These are phyloP conservation scores for Onchidella celtica DNA, from an alignment of 2,888 invertebrate species.

Conservation along the genomic window DNA sequence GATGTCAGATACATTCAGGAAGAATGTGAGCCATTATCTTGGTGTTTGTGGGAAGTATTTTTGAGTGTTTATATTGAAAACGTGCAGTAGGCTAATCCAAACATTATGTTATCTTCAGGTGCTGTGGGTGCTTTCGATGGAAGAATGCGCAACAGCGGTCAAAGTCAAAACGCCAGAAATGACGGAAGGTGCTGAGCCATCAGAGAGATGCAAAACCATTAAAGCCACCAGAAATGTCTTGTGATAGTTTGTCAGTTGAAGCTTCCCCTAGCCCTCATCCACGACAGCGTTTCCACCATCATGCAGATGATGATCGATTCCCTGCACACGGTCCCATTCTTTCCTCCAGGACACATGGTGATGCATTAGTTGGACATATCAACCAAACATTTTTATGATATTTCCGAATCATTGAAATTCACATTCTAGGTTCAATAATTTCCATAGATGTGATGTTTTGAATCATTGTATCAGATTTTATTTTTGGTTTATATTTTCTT, in stretches of 20 bases:
- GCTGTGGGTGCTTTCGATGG: slow-evolving; percentile 73
- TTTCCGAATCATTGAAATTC: too few relatives aligned
- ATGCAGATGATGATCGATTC: slow-evolving; percentile 12
- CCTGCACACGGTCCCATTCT: slow-evolving; percentile 29
- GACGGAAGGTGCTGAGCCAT: slow-evolving; percentile 70
- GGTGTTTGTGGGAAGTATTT: too few relatives aligned
- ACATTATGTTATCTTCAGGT: too few relatives aligned
- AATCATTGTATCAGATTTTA: too few relatives aligned
- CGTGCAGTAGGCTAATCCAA: too few relatives aligned
- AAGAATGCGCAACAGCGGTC: slow-evolving; percentile 58
- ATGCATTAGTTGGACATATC: slow-evolving; percentile 49
- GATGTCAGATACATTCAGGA: too few relatives aligned
- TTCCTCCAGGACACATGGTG: neutral
- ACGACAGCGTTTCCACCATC: slow-evolving; percentile 22
- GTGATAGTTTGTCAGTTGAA: slow-evolving; percentile 41
- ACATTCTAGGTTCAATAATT: too few relatives aligned
- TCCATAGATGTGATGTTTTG: too few relatives aligned
- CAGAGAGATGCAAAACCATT: slow-evolving; percentile 65
- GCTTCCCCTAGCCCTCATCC: slow-evolving; percentile 23
- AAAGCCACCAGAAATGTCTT: slow-evolving; percentile 51
- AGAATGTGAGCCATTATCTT: neutral
- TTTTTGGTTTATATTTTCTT: too few relatives aligned
- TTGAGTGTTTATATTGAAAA: too few relatives aligned
- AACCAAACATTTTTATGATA: slow-evolving; percentile 57
- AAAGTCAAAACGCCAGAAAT: slow-evolving; percentile 74